Conservation (phyloP, 1,140 invertebrate species). For the Stegodyphus dumicola region DNA sequence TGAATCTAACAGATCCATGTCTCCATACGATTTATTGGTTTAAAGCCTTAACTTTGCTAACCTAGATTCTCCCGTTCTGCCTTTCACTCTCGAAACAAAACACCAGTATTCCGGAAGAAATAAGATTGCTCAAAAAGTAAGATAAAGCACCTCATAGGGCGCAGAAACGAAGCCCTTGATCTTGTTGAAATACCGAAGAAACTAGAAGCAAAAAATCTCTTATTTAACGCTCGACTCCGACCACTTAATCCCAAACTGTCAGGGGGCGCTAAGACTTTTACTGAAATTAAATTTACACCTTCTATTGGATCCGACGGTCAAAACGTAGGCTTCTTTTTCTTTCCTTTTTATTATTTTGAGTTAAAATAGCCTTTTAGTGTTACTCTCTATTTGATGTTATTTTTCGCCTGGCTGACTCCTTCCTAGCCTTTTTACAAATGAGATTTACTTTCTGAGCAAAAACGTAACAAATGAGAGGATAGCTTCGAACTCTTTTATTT, state of each 20-base stretch:
- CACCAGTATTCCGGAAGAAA: conserved; percentile 22
- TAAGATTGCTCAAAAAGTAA: conserved; percentile 27
- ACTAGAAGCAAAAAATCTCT: conserved; percentile 7
- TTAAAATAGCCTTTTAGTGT: conserved; percentile 33
- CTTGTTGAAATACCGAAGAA: conserved; percentile 48
- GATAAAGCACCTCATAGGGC: conserved; percentile 28
- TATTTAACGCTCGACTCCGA: conserved; percentile 33
- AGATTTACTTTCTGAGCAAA: no score
- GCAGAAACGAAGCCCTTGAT: conserved; percentile 13
- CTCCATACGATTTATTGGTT: conserved; percentile 44
- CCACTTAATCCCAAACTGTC: conserved; percentile 46
- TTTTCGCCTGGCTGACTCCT: background rate
- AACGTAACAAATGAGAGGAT: no score
- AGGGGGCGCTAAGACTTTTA: conserved; percentile 41
- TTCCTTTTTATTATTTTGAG: conserved; percentile 5
- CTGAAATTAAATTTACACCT: conserved; percentile 58
- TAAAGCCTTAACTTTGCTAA: conserved; percentile 32
- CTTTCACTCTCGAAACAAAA: conserved; percentile 40
- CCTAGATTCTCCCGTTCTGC: conserved; percentile 4
- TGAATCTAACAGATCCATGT: conserved; percentile 13
- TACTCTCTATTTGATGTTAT: conserved; percentile 13
- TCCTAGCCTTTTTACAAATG: no score
- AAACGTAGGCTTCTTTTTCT: conserved; percentile 13
- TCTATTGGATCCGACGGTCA: conserved; percentile 37
- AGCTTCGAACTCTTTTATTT: no score